phyloP scores from a whole-genome alignment of 2,888 invertebrate genomes.

The Mallateleia sp. region DNA sequence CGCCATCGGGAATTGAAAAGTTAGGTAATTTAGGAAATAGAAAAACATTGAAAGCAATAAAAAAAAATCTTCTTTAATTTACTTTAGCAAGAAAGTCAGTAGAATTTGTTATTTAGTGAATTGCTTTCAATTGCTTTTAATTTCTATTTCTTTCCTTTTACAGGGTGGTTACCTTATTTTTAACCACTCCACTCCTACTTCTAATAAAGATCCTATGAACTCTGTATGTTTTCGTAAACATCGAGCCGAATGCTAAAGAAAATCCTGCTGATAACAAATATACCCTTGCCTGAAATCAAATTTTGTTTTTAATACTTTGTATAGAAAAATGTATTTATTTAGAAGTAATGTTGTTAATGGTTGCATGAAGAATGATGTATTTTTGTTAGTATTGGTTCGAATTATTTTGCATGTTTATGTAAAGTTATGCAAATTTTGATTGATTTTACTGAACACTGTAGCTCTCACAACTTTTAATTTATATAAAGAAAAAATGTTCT shows the following conservation, averaged over 20 bases:
- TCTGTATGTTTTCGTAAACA: slow-evolving; percentile 98
- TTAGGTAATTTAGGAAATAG: too few relatives aligned
- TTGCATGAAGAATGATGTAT: not conserved
- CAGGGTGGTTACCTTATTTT: slow-evolving; percentile 93
- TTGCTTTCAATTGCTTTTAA: too few relatives aligned
- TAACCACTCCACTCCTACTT: slow-evolving; percentile 95
- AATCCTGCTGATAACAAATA: slow-evolving; percentile 97
- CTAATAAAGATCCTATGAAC: slow-evolving; percentile 97
- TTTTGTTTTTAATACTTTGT: not conserved
- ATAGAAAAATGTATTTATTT: too few relatives aligned
- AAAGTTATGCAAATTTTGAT: slow-evolving; percentile 2
- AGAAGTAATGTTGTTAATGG: not conserved
- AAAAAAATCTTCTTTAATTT: too few relatives aligned
- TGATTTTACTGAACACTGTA: not conserved
- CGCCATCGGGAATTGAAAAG: too few relatives aligned
- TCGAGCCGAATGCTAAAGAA: slow-evolving; percentile 97
- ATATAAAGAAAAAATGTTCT: too few relatives aligned
- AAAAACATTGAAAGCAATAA: too few relatives aligned
- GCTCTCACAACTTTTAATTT: too few relatives aligned
- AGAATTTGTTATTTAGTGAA: too few relatives aligned
- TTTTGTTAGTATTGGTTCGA: too few relatives aligned
- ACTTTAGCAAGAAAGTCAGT: too few relatives aligned
- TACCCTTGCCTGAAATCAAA: slow-evolving; percentile 93
- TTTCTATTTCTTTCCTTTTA: too few relatives aligned
- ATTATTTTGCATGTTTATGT: not conserved